Conservation (phyloP, 1,140 invertebrate genomes). For the Brachionus koreanus region DNA sequence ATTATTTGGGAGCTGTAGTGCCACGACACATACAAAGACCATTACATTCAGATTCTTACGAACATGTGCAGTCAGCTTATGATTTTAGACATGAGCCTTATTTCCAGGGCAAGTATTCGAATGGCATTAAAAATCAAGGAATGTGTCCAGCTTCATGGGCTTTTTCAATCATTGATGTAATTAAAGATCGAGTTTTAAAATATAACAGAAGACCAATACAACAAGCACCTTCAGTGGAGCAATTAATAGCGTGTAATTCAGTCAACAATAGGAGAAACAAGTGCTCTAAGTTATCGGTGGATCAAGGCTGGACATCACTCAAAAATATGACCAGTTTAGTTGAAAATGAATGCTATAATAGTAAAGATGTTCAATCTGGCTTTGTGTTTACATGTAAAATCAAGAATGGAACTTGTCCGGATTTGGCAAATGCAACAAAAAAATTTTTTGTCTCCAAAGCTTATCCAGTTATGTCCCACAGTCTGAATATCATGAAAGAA, state of each 20-base stretch:
- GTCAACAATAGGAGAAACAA: slow-evolving; percentile 70
- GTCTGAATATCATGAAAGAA: slow-evolving; percentile 82
- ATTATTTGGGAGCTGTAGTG: slow-evolving; percentile 67
- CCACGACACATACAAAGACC: slow-evolving; percentile 46
- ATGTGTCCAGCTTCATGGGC: slow-evolving; percentile 89
- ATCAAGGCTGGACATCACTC: not conserved
- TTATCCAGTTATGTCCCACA: slow-evolving; percentile 50
- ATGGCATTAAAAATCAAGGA: slow-evolving; percentile 74
- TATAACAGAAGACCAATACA: slow-evolving; percentile 72
- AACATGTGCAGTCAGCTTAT: slow-evolving; percentile 57
- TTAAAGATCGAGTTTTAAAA: slow-evolving; percentile 65
- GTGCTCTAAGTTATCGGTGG: not conserved
- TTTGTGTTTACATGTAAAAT: slow-evolving; percentile 12
- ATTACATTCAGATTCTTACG: slow-evolving; percentile 57
- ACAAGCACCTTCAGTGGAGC: slow-evolving; percentile 72
- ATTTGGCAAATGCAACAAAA: not conserved
- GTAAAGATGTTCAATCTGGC: not conserved
- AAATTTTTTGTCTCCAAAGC: slow-evolving; percentile 43
- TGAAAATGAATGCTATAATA: not conserved
- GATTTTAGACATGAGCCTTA: slow-evolving; percentile 46
- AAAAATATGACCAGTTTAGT: not conserved
- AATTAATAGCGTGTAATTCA: slow-evolving; percentile 77
- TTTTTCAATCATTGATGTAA: slow-evolving; percentile 68
- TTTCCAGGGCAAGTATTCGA: slow-evolving; percentile 68
- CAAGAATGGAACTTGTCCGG: not conserved